Evolutionary conservation across 2,797 vertebrate species (phyloP).

Genomic region (Artibeus jamaicensis): DNA sequence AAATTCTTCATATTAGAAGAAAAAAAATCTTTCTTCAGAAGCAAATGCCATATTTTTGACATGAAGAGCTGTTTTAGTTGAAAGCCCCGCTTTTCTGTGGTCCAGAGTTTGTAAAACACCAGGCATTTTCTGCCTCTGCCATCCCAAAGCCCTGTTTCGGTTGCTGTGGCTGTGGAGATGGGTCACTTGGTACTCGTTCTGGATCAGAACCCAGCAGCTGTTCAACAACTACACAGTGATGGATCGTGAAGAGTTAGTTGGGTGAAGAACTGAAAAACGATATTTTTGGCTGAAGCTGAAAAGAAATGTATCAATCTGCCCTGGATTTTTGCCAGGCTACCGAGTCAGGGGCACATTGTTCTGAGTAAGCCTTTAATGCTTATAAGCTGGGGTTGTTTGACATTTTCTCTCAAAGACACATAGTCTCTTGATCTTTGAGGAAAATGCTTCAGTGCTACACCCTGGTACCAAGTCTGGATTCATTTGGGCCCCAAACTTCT

Average conservation of each 20-base stretch:
- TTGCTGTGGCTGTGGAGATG: neutral
- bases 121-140: conserved; percentile 52
- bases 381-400: neutral
- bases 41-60: conserved; percentile 31
- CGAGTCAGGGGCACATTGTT: conserved; percentile 5
- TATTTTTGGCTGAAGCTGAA: conserved; percentile 49
- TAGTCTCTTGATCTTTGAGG: neutral
- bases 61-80: conserved; percentile 22
- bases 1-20: conserved; percentile 17
- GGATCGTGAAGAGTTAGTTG: conserved; percentile 33
- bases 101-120: conserved; percentile 27
- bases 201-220: conserved; percentile 27
- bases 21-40: conserved; percentile 31
- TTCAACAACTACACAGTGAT: neutral
- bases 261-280: conserved; percentile 42
- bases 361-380: conserved; percentile 25
- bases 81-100: conserved; percentile 19
- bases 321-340: conserved; percentile 35
- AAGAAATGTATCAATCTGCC: conserved; percentile 56
- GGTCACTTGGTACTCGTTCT: conserved; percentile 16
- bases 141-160: conserved; percentile 40
- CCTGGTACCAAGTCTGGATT: neutral
- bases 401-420: conserved; percentile 35
- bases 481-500: neutral
- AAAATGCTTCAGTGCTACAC: neutral